phyloP scores from a whole-genome alignment of 2,113 vertebrate species.

The Istiophorus platypterus region DNA sequence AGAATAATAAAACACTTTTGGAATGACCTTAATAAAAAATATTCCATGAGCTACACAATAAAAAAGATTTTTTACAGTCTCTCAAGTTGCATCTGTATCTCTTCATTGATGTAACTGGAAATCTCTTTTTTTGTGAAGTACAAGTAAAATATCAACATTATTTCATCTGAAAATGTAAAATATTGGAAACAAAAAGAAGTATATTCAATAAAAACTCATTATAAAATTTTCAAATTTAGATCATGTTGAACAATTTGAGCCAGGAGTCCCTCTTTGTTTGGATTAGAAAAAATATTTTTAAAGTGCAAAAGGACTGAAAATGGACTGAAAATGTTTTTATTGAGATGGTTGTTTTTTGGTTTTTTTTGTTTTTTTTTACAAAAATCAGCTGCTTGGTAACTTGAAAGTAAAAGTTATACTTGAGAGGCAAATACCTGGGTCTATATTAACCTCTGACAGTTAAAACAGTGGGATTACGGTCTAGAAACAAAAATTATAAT shows the following conservation, averaged over 20 bases:
- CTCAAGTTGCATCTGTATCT: too few species aligned
- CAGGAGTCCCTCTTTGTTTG: neutral
- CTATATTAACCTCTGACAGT: neutral
- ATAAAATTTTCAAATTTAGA: neutral
- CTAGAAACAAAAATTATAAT: neutral
- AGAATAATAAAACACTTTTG: neutral
- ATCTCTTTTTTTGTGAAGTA: neutral
- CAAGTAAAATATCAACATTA: too few species aligned
- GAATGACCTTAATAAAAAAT: too few species aligned
- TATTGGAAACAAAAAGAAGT: neutral
- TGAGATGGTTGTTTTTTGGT: neutral
- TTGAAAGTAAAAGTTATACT: neutral
- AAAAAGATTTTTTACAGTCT: neutral
- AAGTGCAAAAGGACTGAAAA: neutral
- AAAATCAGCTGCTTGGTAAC: neutral
- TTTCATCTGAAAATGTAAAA: too few species aligned
- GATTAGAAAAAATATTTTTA: neutral
- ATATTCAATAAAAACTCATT: neutral
- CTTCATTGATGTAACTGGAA: neutral
- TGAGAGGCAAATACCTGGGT: neutral
- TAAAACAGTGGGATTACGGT: constrained; percentile 1
- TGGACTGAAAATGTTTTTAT: neutral
- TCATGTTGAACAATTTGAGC: neutral
- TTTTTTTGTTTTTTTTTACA: too few species aligned
- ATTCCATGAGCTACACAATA: neutral